phyloP scores from a whole-genome alignment of 2,797 vertebrate species.

The Carcharodon carcharias region DNA sequence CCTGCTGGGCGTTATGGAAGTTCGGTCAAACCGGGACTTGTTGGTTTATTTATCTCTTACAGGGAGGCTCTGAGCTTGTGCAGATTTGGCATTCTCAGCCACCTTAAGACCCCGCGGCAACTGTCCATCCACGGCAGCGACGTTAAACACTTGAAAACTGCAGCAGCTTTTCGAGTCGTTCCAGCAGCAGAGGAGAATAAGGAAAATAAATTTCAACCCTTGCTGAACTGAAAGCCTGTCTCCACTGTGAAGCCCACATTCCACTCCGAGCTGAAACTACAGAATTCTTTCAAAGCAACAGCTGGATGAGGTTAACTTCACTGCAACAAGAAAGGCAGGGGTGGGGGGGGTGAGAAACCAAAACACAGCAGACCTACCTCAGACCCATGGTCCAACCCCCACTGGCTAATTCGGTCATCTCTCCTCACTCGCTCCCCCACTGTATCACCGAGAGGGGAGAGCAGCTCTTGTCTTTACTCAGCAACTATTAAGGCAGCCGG shows the following conservation, averaged over 20 bases:
- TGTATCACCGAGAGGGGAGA: background rate
- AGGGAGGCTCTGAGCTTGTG: background rate
- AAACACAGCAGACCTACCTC: conserved; percentile 6
- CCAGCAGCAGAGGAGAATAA: background rate
- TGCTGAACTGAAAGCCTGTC: background rate
- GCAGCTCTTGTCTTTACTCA: background rate
- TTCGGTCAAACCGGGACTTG: background rate
- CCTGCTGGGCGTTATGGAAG: background rate
- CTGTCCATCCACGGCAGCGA: background rate
- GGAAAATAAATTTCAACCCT: too few relatives aligned
- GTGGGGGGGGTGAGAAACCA: background rate
- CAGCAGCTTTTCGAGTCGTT: background rate
- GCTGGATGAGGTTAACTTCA: conserved; percentile 27
- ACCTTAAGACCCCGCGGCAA: background rate
- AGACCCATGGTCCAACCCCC: conserved; percentile 27
- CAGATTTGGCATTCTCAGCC: background rate
- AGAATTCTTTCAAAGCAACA: background rate
- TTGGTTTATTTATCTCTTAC: background rate
- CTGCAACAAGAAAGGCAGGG: background rate
- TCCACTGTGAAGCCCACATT: background rate
- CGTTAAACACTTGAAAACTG: background rate
- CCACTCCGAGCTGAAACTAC: background rate
- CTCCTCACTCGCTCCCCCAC: background rate
- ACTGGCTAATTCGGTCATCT: conserved; percentile 14
- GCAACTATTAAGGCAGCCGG: background rate